Evolutionary conservation across 2,888 invertebrate genomes (phyloP), one percentile per base, ranked within the genome.

Genomic region (Orthonychiurus folsomi): DNA sequence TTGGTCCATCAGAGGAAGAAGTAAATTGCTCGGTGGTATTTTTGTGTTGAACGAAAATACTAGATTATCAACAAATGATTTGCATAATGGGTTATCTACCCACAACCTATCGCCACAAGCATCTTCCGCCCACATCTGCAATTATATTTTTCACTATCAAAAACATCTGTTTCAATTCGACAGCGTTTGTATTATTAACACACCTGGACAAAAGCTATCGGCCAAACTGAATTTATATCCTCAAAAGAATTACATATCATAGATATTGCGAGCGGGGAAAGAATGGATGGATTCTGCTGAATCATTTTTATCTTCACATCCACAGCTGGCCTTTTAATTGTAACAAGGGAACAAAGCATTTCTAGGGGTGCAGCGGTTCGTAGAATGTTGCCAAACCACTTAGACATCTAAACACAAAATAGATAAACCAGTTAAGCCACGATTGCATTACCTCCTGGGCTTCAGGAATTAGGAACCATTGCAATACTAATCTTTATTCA

Each of bases 71-170:
- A 93, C 90, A 76, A 95, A 88, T 24, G 88, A 86, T 74, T 88
- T 88, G 76, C 94, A 94, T 78, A 91, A 89, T 0, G 89, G 85
- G 73, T 89, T 86, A 76, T 96, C 96, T 23, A 95, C 91, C 93
- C 96, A 96, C 69, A 89, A 83, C 48, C 95, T 82, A 75, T 97
- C 96, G 53, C 90, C 92, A 1, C 93, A 80, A 0, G 94, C 91
- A 80, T 97, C 96, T 75, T 97, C 96, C 64, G 95, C 86, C 77
- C 93, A 96, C 0, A 91, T 83, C 86, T 90, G 74, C 3, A 57
- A 58, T 26, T 28, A 56, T 20, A 76, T 9, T 9, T 37, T 9
- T 24, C 27, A 50, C 27, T 21, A 54, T n/a, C 21, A 20, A 2
- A 60, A 3, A 54, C 9, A 37, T 53, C 3, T 37, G 9, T 25